Evolutionary conservation across 53 echinoderm and acorn worm genomes (phyloP), one percentile per base, ranked within the genome.

Genomic region (Crossaster papposus): DNA sequence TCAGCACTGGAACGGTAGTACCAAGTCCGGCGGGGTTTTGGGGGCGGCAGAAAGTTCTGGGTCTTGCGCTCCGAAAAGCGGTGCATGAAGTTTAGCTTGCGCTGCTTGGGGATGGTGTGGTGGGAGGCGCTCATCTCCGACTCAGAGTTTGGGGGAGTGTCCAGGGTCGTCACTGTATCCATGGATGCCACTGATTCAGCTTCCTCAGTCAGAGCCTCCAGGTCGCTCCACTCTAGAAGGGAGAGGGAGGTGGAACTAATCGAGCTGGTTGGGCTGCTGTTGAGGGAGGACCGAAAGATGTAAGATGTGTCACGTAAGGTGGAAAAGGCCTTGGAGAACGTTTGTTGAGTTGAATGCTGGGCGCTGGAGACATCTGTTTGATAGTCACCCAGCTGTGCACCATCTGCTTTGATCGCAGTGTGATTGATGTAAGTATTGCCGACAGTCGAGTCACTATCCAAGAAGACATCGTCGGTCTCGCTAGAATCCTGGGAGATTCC

Each of bases 11-110:
- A 95, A 80, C 93, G 94, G 77, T 97, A 97, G 88, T 97, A 95
- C 97, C 95, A 95, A 0, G 97, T 97, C 79, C 97, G 88, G 65
- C 95, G 91, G 14, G 97, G 97, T 88, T 97, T 97, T 1, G 97
- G 95, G 15, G 97, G 96, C 0, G 90, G 92, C 12, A 70, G 78
- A 14, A 36, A 84, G 35, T 70, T 72, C 14, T 89, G 83, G 9
- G 92, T 87, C 70, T 85, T 81, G 26, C 78, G 85, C 65, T 83
- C 83, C 12, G 85, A 85, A 65, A 85, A 83, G 18, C 91, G 84
- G 33, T 81, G 84, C 68, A 83, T 70, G 74, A 83, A 82, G 62
- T 54, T 81, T 0, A 63, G 50, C 85, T 85, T 91, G 24, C 64
- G 38, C 64, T 74, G 73, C 44, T 74, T 72, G 77, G 64, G 78